phyloP scores from a whole-genome alignment of 2,888 invertebrate species.

The Villa cingulata region DNA sequence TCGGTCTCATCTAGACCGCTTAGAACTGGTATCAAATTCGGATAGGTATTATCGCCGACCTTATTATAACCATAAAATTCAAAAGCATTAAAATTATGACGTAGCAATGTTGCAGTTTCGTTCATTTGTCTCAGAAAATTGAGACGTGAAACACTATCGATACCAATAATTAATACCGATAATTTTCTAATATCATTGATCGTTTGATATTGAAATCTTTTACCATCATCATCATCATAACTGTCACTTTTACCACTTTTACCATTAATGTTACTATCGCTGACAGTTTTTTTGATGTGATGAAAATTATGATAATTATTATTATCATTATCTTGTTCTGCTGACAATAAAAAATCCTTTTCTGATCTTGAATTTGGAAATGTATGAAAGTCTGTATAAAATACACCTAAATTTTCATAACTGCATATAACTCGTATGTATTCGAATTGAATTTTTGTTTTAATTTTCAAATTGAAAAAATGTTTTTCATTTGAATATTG shows the following conservation, averaged over 20 bases:
- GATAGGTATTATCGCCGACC: conserved; percentile 88
- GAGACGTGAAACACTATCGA: conserved; percentile 74
- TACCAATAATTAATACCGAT: conserved; percentile 66
- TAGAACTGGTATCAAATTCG: conserved; percentile 71
- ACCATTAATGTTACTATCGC: no score
- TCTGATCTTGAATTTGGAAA: neutral
- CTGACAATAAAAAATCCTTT: no score
- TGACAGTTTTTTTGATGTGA: no score
- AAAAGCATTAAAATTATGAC: conserved; percentile 46
- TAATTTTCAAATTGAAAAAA: conserved; percentile 14
- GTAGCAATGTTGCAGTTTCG: conserved; percentile 46
- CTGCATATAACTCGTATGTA: conserved; percentile 55
- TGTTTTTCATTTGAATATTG: conserved; percentile 19
- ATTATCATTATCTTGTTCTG: no score
- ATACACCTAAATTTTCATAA: conserved; percentile 52
- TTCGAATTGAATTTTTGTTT: conserved; percentile 38
- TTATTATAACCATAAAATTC: conserved; percentile 84
- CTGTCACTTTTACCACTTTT: no score
- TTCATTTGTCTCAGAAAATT: conserved; percentile 79
- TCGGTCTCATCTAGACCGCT: conserved; percentile 56
- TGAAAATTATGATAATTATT: no score
- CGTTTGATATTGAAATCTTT: neutral
- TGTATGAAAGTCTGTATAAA: conserved; percentile 16
- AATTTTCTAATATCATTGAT: conserved; percentile 20
- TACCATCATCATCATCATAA: conserved; percentile 13